phyloP scores from a whole-genome alignment of 1,140 invertebrate species.

The Sitophilus oryzae region DNA sequence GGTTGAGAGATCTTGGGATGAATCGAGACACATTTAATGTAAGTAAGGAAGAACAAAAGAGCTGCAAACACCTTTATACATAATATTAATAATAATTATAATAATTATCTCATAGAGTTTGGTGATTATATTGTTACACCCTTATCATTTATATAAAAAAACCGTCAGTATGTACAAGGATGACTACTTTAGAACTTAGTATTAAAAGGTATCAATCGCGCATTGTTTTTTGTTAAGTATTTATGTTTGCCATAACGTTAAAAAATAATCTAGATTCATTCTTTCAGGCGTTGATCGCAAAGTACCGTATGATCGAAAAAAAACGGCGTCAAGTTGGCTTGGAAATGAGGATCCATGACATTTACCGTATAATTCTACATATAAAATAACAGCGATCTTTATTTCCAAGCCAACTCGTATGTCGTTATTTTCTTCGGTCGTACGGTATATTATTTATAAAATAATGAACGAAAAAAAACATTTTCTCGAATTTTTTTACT shows the following conservation, averaged over 20 bases:
- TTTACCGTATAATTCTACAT: too few relatives aligned
- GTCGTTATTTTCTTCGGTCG: too few relatives aligned
- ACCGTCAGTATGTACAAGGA: constrained; percentile 27
- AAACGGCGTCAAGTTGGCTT: too few relatives aligned
- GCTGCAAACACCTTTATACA: constrained; percentile 22
- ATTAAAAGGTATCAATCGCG: constrained; percentile 21
- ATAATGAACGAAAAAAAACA: too few relatives aligned
- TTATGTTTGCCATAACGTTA: constrained; percentile 7
- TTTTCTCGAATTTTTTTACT: too few relatives aligned
- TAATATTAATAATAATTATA: too few relatives aligned
- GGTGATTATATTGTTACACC: constrained; percentile 22
- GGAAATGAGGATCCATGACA: too few relatives aligned
- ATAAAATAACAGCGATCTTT: too few relatives aligned
- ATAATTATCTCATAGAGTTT: constrained; percentile 32
- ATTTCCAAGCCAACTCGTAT: too few relatives aligned
- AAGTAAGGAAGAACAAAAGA: constrained; percentile 23
- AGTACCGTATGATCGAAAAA: too few relatives aligned
- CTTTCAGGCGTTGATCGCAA: background rate
- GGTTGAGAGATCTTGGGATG: constrained; percentile 32
- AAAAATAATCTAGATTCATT: background rate
- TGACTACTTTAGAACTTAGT: constrained; percentile 22
- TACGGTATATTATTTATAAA: too few relatives aligned
- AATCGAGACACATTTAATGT: constrained; percentile 12
- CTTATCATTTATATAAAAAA: constrained; percentile 21
- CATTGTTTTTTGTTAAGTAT: constrained; percentile 17